phyloP scores from a whole-genome alignment of 2,113 vertebrate genomes.

The Aldabrachelys gigantea region DNA sequence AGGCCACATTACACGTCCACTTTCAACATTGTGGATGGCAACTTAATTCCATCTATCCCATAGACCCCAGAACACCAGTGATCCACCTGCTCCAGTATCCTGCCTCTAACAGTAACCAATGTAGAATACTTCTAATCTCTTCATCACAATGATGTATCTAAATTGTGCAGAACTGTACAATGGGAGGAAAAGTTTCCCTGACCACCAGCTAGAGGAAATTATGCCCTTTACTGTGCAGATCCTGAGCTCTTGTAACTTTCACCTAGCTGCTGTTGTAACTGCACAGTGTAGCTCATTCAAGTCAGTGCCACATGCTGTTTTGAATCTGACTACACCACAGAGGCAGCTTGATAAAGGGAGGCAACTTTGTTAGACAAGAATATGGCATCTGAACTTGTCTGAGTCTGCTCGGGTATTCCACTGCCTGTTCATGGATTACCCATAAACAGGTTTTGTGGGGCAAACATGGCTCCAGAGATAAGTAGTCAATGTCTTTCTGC shows the following conservation, averaged over 20 bases:
- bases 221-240: not conserved
- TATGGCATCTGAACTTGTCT: not conserved
- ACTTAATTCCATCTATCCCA: not conserved
- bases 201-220: not conserved
- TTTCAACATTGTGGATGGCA: not conserved
- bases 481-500: not conserved
- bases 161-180: not conserved
- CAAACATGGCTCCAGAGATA: not conserved
- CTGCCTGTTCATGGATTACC: not conserved
- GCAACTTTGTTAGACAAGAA: not conserved
- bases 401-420: not conserved
- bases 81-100: not conserved
- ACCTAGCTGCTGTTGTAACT: too few species aligned
- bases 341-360: not conserved
- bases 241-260: not conserved
- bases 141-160: not conserved
- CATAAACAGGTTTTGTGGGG: not conserved
- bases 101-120: not conserved
- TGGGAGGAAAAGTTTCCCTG: not conserved
- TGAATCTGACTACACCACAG: not conserved
- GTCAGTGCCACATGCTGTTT: not conserved
- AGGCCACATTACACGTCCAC: not conserved
- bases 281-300: not conserved
- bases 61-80: not conserved
- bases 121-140: rapidly evolving